These are phyloP conservation scores for Sebastes fasciatus DNA, from an alignment of 2,113 vertebrate species.

Conservation along the genomic window DNA sequence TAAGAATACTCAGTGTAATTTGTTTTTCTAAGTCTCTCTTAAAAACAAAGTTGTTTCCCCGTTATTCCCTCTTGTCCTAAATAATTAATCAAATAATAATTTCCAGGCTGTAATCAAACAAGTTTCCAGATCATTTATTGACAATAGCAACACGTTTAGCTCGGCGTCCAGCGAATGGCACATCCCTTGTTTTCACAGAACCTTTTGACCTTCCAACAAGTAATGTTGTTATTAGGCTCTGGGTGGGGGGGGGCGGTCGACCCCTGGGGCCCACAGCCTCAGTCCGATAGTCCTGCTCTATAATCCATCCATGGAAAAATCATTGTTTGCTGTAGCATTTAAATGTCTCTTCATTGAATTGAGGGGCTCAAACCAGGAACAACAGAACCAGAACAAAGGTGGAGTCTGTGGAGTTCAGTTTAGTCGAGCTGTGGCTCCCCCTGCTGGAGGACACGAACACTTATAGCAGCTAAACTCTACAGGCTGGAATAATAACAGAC, in stretches of 20 bases:
- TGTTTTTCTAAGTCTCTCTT: not conserved
- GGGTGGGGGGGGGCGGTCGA: not conserved
- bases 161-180: not conserved
- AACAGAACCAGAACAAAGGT: not conserved
- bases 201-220: no score
- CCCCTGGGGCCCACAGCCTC: not conserved
- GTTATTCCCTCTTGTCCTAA: not conserved
- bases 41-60: not conserved
- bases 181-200: no score
- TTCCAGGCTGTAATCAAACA: no score
- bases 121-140: not conserved
- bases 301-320: not conserved
- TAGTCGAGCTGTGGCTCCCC: no score
- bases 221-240: not conserved
- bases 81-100: no score
- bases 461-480: no score
- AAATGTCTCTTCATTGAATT: not conserved
- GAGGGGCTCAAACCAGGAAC: not conserved
- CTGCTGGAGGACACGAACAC: no score
- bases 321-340: not conserved
- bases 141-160: not conserved
- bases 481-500: no score
- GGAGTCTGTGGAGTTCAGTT: not conserved
- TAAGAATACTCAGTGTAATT: no score
- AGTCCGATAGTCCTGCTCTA: not conserved